Base-by-base conservation (phyloP, 1,140 invertebrate species). In the Uloborus diversus region DNA sequence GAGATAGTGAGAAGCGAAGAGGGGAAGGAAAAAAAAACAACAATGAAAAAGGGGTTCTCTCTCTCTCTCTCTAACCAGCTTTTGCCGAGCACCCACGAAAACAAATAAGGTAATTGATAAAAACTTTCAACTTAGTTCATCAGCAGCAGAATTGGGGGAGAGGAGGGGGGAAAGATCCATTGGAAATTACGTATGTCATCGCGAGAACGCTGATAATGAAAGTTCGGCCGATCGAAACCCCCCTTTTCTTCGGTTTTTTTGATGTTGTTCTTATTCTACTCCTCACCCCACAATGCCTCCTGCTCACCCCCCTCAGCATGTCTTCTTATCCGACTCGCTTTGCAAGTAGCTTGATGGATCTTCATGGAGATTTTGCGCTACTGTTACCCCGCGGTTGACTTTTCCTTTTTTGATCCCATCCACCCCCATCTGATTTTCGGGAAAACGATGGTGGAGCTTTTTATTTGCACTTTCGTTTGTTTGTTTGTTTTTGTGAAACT, bases 111-210 rank as follows among this genome's bases (percentile, higher is more conserved):
- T 79, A 68, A 79, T 79, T 79, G 75, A 79, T 79, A 79, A 79
- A 79, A 79, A 79, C 64, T 79, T 79, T 79, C 76, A 79, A 79
- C 64, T 79, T 78, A 78, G 73, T 78, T 78, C 73, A 78, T 78
- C 73, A 78, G 47, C 37, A 7, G 33, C 35, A 28, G 28, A 7
- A 51, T n/a, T 1, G n/a, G 20, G 17, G 27, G 49, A 20, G 30
- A 20, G 27, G 14, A n/a, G 20, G 66, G 49, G 42, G 49, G n/a
- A 17, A 30, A 33, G 42, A 65, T 65, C 61, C 42, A 79, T 79
- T 69, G 76, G 51, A 79, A 79, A 79, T 79, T 79, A 79, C 76
- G 76, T 79, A 79, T 79, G 76, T 79, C 76, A 79, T 79, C 76
- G 64, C 56, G 49, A 78, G 64, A 75, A 66, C 62, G 62, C 76